These are phyloP conservation scores for Heliothis peltigera DNA, from an alignment of 2,888 invertebrate species.

Conservation along the genomic window DNA sequence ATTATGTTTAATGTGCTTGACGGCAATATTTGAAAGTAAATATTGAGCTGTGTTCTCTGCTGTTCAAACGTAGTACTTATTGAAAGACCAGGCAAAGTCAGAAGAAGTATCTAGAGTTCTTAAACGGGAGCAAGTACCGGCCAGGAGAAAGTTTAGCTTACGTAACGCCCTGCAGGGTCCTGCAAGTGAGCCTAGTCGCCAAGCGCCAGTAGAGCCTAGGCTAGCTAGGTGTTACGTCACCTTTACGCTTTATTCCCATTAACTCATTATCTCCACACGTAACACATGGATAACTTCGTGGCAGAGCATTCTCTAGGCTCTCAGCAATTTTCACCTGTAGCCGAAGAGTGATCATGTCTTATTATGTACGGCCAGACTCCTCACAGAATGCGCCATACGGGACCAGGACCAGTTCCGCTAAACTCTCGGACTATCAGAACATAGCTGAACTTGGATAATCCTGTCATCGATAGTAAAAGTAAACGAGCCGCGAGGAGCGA, in stretches of 20 bases:
- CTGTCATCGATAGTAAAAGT: background rate
- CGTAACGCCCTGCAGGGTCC: constrained; percentile 23
- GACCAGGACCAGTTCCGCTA: too few species aligned
- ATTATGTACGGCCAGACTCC: background rate
- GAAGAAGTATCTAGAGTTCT: background rate
- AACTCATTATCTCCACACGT: background rate
- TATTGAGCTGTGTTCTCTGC: background rate
- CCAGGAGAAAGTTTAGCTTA: constrained; percentile 26
- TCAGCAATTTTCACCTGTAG: background rate
- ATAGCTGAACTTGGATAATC: background rate
- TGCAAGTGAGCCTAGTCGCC: background rate
- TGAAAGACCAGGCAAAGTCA: background rate
- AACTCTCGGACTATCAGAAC: background rate
- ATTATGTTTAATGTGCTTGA: too few species aligned
- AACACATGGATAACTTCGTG: too few species aligned
- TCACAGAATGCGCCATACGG: background rate
- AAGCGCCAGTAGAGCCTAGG: too few species aligned
- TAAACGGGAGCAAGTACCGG: constrained; percentile 25
- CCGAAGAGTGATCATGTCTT: background rate
- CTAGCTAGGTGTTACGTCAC: constrained; percentile 3
- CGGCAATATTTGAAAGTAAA: background rate
- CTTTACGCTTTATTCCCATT: background rate
- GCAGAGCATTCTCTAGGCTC: too few species aligned
- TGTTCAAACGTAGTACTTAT: too few species aligned
- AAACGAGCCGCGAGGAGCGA: background rate